A percentile compares a stretch with the other conserved stretches of the same genome.
phyloP scores from a whole-genome alignment of 2,888 invertebrate genomes.

The Cataglyphis altisquamis region DNA sequence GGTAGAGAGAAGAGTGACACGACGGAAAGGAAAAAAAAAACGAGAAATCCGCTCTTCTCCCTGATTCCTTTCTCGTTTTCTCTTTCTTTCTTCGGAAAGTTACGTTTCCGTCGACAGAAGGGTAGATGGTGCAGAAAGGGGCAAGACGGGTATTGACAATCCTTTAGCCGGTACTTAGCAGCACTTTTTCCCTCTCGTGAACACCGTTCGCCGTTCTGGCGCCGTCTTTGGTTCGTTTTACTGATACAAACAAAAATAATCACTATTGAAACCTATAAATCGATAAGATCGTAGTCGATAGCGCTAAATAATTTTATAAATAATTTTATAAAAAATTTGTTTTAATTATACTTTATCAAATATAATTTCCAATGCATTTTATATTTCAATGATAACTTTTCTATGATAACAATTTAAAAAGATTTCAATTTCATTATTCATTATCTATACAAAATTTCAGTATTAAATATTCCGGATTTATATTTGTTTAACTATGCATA shows the following conservation, averaged over 20 bases:
- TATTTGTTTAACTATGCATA: neutral
- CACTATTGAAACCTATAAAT: neutral
- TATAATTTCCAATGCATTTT: neutral
- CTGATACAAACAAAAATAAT: constrained; percentile 14
- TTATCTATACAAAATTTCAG: neutral
- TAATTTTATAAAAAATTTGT: neutral
- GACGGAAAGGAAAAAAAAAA: constrained; percentile 28
- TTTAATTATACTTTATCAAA: neutral
- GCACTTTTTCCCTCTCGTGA: constrained; percentile 69
- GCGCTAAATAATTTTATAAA: neutral
- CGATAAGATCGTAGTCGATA: constrained; percentile 13
- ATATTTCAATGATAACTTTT: neutral
- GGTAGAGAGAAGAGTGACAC: constrained; percentile 5
- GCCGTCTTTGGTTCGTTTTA: constrained; percentile 10
- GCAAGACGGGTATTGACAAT: constrained; percentile 79
- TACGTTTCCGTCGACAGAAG: constrained; percentile 66
- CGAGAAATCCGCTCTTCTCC: constrained; percentile 50
- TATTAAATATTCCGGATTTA: neutral
- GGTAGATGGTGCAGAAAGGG: constrained; percentile 53
- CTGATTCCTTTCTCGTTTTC: constrained; percentile 60
- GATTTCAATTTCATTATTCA: neutral
- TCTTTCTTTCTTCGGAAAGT: constrained; percentile 67
- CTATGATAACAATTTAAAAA: neutral
- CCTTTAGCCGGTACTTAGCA: constrained; percentile 79
- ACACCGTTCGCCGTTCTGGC: constrained; percentile 45